Evolutionary conservation across 37 sponge, comb jelly and placozoan genomes (phyloP).

Genomic region (Geodia barretti): DNA sequence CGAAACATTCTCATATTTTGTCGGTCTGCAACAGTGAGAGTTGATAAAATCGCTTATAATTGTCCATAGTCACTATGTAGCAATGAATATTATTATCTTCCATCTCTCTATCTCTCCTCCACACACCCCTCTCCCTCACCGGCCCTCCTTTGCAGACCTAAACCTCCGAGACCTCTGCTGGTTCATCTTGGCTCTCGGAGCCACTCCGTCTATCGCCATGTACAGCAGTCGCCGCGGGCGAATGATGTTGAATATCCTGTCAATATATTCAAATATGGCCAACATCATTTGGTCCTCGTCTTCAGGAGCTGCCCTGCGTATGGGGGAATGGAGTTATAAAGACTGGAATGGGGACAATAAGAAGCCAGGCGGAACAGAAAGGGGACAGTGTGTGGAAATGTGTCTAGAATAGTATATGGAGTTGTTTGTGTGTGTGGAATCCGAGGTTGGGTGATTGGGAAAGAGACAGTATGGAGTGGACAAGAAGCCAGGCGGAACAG

Average conservation of each 20-base stretch:
- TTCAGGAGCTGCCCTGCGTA: constrained; percentile 85
- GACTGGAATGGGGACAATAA: too few species aligned
- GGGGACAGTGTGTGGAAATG: too few species aligned
- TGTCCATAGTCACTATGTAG: neutral
- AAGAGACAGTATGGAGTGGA: too few species aligned
- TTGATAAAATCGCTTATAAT: neutral
- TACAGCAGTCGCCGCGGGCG: constrained; percentile 93
- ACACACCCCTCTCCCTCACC: too few species aligned
- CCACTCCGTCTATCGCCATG: constrained; percentile 99
- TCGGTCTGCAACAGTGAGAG: too few species aligned
- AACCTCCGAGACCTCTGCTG: constrained; percentile 97
- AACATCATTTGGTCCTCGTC: constrained; percentile 98
- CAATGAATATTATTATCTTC: neutral
- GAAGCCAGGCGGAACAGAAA: too few species aligned
- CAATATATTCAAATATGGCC: constrained; percentile 98
- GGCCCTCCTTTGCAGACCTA: constrained; percentile 90
- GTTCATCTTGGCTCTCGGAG: constrained; percentile 99
- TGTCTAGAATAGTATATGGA: too few species aligned
- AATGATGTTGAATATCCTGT: constrained; percentile 95
- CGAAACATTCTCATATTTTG: too few species aligned
- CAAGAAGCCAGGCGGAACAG: too few species aligned
- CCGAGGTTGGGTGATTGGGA: too few species aligned
- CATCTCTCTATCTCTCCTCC: neutral
- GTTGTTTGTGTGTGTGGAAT: too few species aligned
- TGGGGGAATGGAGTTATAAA: too few species aligned